Conservation (phyloP, 2,888 invertebrate genomes). For the Liopterus haemorrhoidalis region DNA sequence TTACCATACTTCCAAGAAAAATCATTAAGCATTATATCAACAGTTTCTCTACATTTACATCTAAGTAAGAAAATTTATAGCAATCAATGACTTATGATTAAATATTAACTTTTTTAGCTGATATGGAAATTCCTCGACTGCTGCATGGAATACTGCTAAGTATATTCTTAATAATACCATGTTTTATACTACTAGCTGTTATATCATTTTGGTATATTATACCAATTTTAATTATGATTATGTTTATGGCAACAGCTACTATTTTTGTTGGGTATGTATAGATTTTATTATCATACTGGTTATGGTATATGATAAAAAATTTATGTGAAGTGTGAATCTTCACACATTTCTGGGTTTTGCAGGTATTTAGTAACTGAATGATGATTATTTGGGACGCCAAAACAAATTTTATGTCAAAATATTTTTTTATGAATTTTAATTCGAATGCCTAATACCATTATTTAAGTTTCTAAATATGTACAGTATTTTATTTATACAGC, state of each 20-base stretch:
- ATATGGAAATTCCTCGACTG: slow-evolving; percentile 16
- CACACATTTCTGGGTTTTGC: no score
- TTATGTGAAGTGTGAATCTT: no score
- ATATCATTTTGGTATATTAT: slow-evolving; percentile 11
- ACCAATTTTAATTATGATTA: neutral
- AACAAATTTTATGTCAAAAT: neutral
- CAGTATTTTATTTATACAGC: no score
- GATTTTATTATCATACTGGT: neutral
- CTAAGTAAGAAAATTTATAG: slow-evolving; percentile 11
- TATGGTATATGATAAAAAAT: no score
- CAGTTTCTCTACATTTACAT: slow-evolving; percentile 13
- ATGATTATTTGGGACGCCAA: neutral
- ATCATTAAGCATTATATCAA: slow-evolving; percentile 15
- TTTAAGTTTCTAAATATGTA: no score
- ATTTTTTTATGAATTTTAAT: neutral
- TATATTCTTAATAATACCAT: slow-evolving; percentile 12
- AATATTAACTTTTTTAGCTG: slow-evolving; percentile 16
- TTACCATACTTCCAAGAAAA: slow-evolving; percentile 16
- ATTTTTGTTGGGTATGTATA: slow-evolving; percentile 13
- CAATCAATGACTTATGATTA: neutral
- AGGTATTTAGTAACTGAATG: neutral
- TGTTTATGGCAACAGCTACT: slow-evolving; percentile 6
- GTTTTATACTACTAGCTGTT: slow-evolving; percentile 13
- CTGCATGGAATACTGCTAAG: slow-evolving; percentile 13
- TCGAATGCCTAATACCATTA: no score